Evolutionary conservation across 2,113 vertebrate species (phyloP).

Genomic region (Indicator indicator): DNA sequence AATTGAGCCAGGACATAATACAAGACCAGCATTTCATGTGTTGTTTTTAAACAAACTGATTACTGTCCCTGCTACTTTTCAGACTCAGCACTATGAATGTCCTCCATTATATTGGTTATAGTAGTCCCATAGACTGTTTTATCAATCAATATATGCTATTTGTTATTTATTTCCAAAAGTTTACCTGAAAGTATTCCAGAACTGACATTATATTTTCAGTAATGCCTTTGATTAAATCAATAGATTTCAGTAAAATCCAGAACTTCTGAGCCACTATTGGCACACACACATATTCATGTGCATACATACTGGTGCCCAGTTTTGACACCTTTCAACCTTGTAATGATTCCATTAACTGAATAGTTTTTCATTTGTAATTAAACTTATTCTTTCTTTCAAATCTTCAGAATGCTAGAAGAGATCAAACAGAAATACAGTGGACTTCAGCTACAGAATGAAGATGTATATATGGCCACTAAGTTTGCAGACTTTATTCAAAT

Average conservation of each 20-base stretch:
- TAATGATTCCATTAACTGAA: not conserved
- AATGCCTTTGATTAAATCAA: not conserved
- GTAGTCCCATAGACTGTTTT: not conserved
- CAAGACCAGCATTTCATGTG: not conserved
- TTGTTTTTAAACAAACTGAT: not conserved
- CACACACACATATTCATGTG: not conserved
- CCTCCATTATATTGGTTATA: not conserved
- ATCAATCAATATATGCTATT: not conserved
- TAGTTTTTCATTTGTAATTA: not conserved
- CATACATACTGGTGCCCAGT: not conserved
- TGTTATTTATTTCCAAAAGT: not conserved
- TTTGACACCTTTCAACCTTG: not conserved
- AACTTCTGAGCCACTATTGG: not conserved
- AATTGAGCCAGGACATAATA: not conserved
- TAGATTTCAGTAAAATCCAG: not conserved
- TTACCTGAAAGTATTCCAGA: not conserved
- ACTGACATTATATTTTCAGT: not conserved
- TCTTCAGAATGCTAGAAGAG: slow-evolving; percentile 82
- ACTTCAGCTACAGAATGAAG: slow-evolving; percentile 83
- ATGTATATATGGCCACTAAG: slow-evolving; percentile 84
- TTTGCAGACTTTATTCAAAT: slow-evolving; percentile 84
- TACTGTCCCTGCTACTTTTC: not conserved
- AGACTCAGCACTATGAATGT: not conserved
- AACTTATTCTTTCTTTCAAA: not conserved
- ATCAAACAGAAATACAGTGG: slow-evolving; percentile 80